Evolutionary conservation across 2,888 invertebrate genomes (phyloP).

Genomic region (Epistrophella euchroma): DNA sequence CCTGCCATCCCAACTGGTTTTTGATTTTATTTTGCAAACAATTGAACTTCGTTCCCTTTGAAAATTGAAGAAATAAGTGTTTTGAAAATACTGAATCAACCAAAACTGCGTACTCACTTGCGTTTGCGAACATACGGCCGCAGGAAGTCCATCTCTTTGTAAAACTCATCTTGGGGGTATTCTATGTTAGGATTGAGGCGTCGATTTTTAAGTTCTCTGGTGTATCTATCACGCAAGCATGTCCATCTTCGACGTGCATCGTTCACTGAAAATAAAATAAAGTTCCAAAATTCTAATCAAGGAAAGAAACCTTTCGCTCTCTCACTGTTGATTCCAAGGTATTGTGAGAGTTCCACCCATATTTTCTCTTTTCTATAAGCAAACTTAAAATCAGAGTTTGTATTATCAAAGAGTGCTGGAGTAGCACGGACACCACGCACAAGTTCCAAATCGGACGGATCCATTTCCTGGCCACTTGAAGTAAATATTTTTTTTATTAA

Average conservation of each 20-base stretch:
- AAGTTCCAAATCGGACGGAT: constrained; percentile 79
- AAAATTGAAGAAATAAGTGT: neutral
- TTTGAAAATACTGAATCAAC: neutral
- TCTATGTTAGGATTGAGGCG: constrained; percentile 79
- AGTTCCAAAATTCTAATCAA: neutral
- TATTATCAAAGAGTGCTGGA: constrained; percentile 82
- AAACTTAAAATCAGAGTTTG: constrained; percentile 81
- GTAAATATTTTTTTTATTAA: neutral
- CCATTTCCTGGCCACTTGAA: constrained; percentile 37
- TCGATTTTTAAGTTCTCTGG: constrained; percentile 82
- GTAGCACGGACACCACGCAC: constrained; percentile 81
- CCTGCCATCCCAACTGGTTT: constrained; percentile 65
- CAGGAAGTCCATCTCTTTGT: constrained; percentile 81
- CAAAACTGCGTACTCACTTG: constrained; percentile 49
- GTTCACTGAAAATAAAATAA: constrained; percentile 54
- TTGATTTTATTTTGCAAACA: constrained; percentile 72
- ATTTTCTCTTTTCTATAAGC: constrained; percentile 81
- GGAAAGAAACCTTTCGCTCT: constrained; percentile 3
- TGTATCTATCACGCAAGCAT: constrained; percentile 83
- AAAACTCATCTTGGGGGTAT: constrained; percentile 80
- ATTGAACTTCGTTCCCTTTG: constrained; percentile 78
- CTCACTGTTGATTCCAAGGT: constrained; percentile 77
- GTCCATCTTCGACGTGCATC: constrained; percentile 83
- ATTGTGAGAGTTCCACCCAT: constrained; percentile 81
- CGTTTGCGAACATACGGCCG: constrained; percentile 81